These are phyloP conservation scores for Rotaria sp. DNA, from an alignment of 2,888 invertebrate genomes.

Conservation along the genomic window DNA sequence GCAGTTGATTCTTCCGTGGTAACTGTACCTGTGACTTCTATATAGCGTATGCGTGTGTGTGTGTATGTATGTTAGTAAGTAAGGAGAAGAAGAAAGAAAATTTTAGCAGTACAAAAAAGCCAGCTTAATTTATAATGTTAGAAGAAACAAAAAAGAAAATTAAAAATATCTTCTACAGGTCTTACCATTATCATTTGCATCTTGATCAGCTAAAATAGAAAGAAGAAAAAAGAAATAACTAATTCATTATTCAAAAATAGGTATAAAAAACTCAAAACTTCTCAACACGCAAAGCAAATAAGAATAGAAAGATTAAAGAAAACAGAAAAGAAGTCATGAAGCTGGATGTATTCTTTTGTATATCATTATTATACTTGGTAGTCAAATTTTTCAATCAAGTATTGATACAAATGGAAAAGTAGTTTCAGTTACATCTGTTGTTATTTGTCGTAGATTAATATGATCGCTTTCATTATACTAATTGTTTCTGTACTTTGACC, in stretches of 20 bases:
- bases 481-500: not conserved
- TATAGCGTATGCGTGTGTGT: not conserved
- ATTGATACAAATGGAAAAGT: not conserved
- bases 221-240: not conserved
- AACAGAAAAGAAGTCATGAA: no score
- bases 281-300: not conserved
- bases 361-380: not conserved
- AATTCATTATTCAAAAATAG: not conserved
- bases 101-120: not conserved
- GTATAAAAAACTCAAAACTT: not conserved
- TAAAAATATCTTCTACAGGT: not conserved
- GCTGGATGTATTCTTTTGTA: not conserved
- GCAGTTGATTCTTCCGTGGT: not conserved
- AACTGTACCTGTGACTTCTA: not conserved
- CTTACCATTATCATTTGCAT: not conserved
- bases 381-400: not conserved
- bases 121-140: not conserved
- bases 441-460: not conserved
- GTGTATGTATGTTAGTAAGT: not conserved
- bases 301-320: not conserved
- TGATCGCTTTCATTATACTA: not conserved
- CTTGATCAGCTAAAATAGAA: not conserved
- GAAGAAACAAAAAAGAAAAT: not conserved
- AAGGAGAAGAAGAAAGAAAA: not conserved
- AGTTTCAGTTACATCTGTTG: not conserved